Percentiles rank a stretch among this genome's conserved stretches.
Evolutionary conservation across 2,113 vertebrate species (phyloP).

Genomic region (Petrocephalus microphthalmus): DNA sequence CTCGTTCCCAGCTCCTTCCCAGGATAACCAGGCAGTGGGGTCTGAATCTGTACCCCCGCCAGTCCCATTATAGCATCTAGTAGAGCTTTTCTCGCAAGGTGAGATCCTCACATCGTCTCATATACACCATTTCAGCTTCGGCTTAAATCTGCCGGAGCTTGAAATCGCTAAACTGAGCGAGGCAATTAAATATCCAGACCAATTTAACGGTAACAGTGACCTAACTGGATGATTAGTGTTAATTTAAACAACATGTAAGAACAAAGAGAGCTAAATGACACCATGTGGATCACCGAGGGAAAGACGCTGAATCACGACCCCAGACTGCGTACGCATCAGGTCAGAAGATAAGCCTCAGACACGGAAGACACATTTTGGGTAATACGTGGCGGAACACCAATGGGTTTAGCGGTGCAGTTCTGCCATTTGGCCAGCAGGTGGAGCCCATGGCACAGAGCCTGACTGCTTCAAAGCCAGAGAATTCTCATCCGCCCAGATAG

Average conservation of each 20-base stretch:
- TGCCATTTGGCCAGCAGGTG: constrained; percentile 15
- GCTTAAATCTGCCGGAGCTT: neutral
- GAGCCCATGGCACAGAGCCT: neutral
- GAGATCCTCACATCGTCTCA: neutral
- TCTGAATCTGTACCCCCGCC: neutral
- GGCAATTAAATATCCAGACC: constrained; percentile 1
- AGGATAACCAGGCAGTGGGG: neutral
- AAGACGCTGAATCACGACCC: neutral
- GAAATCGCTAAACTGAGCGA: constrained; percentile 20
- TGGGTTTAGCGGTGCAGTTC: neutral
- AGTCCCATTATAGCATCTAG: neutral
- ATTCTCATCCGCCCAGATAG: neutral
- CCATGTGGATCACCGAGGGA: neutral
- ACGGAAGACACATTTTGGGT: neutral
- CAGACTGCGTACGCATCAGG: neutral
- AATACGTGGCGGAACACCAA: neutral
- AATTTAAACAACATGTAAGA: neutral
- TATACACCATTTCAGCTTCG: neutral
- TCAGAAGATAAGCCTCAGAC: neutral
- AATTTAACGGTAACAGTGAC: neutral
- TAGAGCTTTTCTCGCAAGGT: neutral
- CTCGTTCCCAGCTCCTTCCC: neutral
- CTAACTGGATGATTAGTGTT: constrained; percentile 10
- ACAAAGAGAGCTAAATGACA: neutral
- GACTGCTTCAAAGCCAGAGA: neutral